Evolutionary conservation across 1,140 invertebrate genomes (phyloP).

Genomic region (Pollicipes pollicipes): DNA sequence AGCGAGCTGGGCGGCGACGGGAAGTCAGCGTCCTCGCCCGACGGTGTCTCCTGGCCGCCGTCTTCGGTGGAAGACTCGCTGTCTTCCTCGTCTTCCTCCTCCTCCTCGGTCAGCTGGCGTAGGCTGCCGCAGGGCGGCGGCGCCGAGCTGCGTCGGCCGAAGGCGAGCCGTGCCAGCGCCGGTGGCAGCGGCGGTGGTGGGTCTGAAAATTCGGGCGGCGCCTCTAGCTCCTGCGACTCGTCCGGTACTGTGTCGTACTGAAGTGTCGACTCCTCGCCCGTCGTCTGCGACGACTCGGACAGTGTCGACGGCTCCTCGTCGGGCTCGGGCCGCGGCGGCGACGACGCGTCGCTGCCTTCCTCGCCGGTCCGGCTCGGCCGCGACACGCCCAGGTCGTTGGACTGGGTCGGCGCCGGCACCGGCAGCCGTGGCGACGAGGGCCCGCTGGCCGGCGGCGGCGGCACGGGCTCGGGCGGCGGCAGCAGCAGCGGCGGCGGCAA

Average conservation of each 20-base stretch:
- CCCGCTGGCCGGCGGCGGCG: neutral
- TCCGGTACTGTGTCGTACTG: conserved; percentile 1
- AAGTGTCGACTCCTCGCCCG: neutral
- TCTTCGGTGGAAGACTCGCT: neutral
- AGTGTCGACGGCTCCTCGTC: neutral
- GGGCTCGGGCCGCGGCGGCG: neutral
- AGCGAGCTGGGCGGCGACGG: conserved; percentile 38
- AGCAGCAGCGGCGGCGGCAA: neutral
- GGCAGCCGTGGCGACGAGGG: neutral
- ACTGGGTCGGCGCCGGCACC: neutral
- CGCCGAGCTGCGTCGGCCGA: no score
- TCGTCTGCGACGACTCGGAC: neutral
- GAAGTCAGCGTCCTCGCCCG: conserved; percentile 42
- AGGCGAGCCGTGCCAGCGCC: neutral
- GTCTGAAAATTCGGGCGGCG: neutral
- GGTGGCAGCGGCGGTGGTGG: neutral
- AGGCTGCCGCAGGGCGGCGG: neutral
- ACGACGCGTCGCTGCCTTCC: no score
- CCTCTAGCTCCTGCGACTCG: neutral
- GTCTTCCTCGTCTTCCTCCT: neutral
- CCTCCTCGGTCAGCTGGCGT: neutral
- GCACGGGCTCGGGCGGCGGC: no score
- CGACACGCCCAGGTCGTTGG: no score
- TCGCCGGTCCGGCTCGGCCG: neutral
- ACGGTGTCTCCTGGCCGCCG: neutral